These are phyloP conservation scores for Falco cherrug DNA, from an alignment of 2,797 vertebrate genomes.

Conservation along the genomic window DNA sequence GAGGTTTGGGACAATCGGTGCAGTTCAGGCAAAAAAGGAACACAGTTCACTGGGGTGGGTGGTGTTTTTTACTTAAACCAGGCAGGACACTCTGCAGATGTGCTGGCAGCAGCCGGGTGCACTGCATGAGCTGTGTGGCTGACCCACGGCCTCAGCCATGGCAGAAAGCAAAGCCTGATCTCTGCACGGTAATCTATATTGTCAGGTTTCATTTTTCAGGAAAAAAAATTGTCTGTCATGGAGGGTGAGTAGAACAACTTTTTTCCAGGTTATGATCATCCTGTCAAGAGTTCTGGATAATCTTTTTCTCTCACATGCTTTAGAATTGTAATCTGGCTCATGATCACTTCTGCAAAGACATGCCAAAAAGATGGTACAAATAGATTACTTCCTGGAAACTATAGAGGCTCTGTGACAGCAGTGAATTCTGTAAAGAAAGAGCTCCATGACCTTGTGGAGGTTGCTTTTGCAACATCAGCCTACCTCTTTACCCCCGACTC, in stretches of 20 bases:
- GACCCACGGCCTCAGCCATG: neutral
- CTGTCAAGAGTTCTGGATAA: neutral
- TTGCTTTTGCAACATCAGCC: neutral
- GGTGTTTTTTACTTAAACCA: neutral
- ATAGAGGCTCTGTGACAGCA: neutral
- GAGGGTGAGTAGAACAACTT: neutral
- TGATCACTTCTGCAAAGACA: neutral
- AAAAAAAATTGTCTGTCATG: neutral
- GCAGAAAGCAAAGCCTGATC: neutral
- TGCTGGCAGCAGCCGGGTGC: accelerated
- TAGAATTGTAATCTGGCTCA: neutral
- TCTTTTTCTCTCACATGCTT: neutral
- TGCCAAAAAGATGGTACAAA: neutral
- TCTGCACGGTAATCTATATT: neutral
- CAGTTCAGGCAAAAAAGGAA: neutral
- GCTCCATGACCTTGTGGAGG: neutral
- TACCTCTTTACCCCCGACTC: neutral
- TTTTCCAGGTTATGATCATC: neutral
- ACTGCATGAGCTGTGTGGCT: neutral
- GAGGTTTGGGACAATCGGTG: neutral
- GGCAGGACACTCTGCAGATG: neutral
- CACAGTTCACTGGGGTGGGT: neutral
- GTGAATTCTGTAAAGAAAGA: neutral
- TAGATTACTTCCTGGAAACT: neutral
- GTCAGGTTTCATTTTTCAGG: neutral